phyloP scores from a whole-genome alignment of 2,113 vertebrate species.

The Larimichthys crocea region DNA sequence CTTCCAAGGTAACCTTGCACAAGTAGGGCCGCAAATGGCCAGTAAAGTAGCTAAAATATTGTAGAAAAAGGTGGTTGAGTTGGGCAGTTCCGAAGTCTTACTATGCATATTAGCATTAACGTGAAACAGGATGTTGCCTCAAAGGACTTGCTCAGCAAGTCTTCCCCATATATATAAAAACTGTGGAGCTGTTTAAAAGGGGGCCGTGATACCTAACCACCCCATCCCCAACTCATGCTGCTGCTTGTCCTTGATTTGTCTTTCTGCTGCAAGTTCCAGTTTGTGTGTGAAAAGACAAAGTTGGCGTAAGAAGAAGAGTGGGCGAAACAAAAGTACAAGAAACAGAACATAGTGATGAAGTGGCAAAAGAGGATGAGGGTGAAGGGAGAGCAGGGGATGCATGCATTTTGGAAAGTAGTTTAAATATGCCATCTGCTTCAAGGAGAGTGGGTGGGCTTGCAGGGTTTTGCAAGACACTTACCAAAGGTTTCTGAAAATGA shows the following conservation, averaged over 20 bases:
- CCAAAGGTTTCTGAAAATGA: slow-evolving; percentile 97
- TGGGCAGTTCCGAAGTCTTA: not conserved
- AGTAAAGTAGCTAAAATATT: slow-evolving; percentile 6
- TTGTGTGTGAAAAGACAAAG: not conserved
- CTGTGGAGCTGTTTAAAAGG: slow-evolving; percentile 15
- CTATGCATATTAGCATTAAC: slow-evolving; percentile 11
- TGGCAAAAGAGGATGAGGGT: slow-evolving; percentile 37
- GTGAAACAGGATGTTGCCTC: not conserved
- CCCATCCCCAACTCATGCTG: not conserved
- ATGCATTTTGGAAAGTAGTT: slow-evolving; percentile 90
- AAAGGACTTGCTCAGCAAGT: slow-evolving; percentile 16
- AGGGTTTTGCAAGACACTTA: slow-evolving; percentile 89
- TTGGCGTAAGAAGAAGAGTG: slow-evolving; percentile 13
- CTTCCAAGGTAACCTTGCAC: slow-evolving; percentile 15
- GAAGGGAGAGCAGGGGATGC: slow-evolving; percentile 72
- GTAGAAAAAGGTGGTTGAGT: not conserved
- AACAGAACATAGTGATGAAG: slow-evolving; percentile 33
- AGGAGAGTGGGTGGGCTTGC: slow-evolving; percentile 85
- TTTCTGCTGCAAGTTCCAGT: slow-evolving; percentile 31
- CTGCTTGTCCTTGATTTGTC: slow-evolving; percentile 44
- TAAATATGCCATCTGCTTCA: slow-evolving; percentile 88
- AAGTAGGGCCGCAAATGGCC: not conserved
- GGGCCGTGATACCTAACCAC: slow-evolving; percentile 2
- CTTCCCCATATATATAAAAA: slow-evolving; percentile 1
- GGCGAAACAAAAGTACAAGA: slow-evolving; percentile 34